phyloP scores from a whole-genome alignment of 1,140 invertebrate genomes.

The Drosophila kikkawai region DNA sequence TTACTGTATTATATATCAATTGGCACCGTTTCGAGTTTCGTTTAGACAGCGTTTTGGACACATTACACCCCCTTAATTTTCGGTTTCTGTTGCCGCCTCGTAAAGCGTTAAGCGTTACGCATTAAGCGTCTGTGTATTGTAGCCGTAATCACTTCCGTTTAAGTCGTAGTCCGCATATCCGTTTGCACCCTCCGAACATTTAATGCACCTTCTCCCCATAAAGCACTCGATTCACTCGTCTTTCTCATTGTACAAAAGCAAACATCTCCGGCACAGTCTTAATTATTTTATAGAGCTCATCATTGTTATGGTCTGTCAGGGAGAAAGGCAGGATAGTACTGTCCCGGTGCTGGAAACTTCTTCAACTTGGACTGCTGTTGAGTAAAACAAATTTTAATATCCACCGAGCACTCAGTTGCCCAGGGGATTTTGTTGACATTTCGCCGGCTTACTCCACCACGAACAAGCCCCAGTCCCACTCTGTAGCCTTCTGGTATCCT shows the following conservation, averaged over 20 bases:
- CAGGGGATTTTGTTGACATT: slow-evolving; percentile 72
- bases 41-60: slow-evolving; percentile 38
- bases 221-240: slow-evolving; percentile 21
- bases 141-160: slow-evolving; percentile 39
- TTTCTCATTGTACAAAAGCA: slow-evolving; percentile 47
- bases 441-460: slow-evolving; percentile 36
- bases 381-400: slow-evolving; percentile 73
- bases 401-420: slow-evolving; percentile 53
- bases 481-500: not conserved
- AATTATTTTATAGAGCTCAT: slow-evolving; percentile 79
- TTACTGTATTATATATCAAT: slow-evolving; percentile 53
- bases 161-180: slow-evolving; percentile 21
- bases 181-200: slow-evolving; percentile 48
- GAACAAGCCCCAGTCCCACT: slow-evolving; percentile 1
- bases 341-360: slow-evolving; percentile 11
- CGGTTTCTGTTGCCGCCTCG: slow-evolving; percentile 57
- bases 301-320: slow-evolving; percentile 51
- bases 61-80: slow-evolving; percentile 8
- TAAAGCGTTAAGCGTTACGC: not conserved
- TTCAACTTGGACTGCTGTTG: slow-evolving; percentile 16
- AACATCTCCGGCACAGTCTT: slow-evolving; percentile 46
- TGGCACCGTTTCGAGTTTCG: slow-evolving; percentile 67
- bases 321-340: not conserved
- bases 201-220: slow-evolving; percentile 45
- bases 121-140: slow-evolving; percentile 22